Evolutionary conservation across 2,797 vertebrate species (phyloP), one percentile per base, ranked within the genome.

Genomic region (Acanthiza pusilla): DNA sequence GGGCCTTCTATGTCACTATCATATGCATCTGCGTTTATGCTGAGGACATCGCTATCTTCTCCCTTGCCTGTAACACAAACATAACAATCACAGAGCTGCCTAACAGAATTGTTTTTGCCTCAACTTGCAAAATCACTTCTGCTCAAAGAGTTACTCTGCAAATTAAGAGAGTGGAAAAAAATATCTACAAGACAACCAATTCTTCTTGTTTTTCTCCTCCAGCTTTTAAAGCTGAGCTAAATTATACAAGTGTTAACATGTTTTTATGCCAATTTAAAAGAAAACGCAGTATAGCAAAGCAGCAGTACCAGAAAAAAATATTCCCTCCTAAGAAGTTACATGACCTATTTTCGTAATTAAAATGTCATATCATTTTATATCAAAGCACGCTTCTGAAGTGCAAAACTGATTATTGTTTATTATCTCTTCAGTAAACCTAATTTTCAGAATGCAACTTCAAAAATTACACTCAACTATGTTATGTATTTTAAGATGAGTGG

Each of bases 1-100:
- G 98, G 98, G 15, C 98, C 99, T 96, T 99, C 99, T 82, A 99
- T 99, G 97, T 99, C 99, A 27, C 99, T 99, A 87, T 99, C 99
- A 30, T 99, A 99, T 6, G 98, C 98, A 96, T 99, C 99, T 42
- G 99, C 99, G 45, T 99, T 99, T 96, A 99, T 99, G 97, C 99
- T 99, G 67, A 99, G 98, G 53, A 99, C 99, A 75, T 99, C 99
- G 7, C 98, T 99, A 88, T 99, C 99, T 97, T 99, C 99, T 63
- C 99, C 98, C 54, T 97, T 98, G 92, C 97, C 97, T 98, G 95
- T 17, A 97, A 97, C 36, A 96, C 67, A 97, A 95, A 93, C 32
- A 14, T 20, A 94, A 88, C 29, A 73, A 81, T 84, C 32, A 92
- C 2, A 61, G 4, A 89, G 90, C 8, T 36, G 16, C 38, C 45